A percentile compares a stretch with the other conserved stretches of the same genome.
These are phyloP conservation scores for Tetramorium bicarinatum DNA, from an alignment of 2,888 invertebrate genomes.

Conservation along the genomic window DNA sequence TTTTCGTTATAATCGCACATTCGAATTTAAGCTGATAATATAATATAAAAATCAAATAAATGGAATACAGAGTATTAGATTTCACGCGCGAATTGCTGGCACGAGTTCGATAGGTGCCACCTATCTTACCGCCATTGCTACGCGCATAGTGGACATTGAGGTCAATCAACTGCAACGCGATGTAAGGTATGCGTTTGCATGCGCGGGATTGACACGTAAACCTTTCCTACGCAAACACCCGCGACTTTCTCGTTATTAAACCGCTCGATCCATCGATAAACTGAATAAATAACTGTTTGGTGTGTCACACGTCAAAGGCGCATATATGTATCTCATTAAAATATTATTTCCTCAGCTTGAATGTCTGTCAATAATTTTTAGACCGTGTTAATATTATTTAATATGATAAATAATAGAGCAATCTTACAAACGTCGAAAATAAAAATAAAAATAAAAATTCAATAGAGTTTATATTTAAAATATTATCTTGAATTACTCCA, in stretches of 20 bases:
- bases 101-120: constrained; percentile 52
- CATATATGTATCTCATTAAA: not conserved
- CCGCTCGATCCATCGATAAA: not conserved
- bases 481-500: not conserved
- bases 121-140: constrained; percentile 63
- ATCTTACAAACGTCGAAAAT: not conserved
- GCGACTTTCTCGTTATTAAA: constrained; percentile 42
- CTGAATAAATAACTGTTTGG: not conserved
- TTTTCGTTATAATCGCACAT: not conserved
- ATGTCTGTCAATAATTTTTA: not conserved
- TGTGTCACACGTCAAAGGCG: not conserved
- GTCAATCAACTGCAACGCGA: constrained; percentile 81
- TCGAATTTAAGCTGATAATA: not conserved
- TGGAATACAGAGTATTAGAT: not conserved
- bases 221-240: constrained; percentile 42
- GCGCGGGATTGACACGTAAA: constrained; percentile 57
- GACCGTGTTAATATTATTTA: not conserved
- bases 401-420: not conserved
- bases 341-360: not conserved
- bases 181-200: constrained; percentile 69
- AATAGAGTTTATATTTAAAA: not conserved
- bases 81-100: constrained; percentile 12
- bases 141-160: constrained; percentile 70
- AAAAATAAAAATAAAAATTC: not conserved
- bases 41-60: not conserved